phyloP scores from a whole-genome alignment of 92 coral and sea anemone species.

The Phenganax marumi region DNA sequence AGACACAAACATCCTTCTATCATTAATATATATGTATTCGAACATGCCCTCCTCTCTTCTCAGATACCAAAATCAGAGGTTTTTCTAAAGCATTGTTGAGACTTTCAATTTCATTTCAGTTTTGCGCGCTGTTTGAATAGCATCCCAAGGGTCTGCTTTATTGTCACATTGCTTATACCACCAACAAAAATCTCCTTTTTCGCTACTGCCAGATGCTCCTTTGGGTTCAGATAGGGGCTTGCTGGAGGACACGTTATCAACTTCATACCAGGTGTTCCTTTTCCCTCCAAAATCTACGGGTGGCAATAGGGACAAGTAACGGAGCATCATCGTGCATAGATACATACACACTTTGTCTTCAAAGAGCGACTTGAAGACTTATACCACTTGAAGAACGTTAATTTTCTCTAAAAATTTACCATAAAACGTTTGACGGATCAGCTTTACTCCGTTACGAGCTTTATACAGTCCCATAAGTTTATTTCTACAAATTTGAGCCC shows the following conservation, averaged over 20 bases:
- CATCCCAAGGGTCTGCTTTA: slow-evolving; percentile 13
- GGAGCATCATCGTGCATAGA: neutral
- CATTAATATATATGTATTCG: neutral
- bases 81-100: neutral
- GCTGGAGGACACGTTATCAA: neutral
- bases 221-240: neutral
- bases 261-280: neutral
- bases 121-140: neutral
- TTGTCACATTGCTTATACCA: neutral
- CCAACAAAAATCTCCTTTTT: neutral
- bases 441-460: neutral
- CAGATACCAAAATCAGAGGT: neutral
- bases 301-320: neutral
- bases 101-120: neutral
- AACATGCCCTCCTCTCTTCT: neutral
- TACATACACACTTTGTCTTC: neutral
- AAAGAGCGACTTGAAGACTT: neutral
- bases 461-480: neutral
- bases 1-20: no score
- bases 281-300: neutral
- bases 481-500: neutral
- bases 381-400: neutral
- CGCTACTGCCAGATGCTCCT: neutral
- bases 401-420: neutral
- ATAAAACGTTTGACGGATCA: neutral